Conservation (phyloP, 2,888 invertebrate genomes). For the Lottia scabra region DNA sequence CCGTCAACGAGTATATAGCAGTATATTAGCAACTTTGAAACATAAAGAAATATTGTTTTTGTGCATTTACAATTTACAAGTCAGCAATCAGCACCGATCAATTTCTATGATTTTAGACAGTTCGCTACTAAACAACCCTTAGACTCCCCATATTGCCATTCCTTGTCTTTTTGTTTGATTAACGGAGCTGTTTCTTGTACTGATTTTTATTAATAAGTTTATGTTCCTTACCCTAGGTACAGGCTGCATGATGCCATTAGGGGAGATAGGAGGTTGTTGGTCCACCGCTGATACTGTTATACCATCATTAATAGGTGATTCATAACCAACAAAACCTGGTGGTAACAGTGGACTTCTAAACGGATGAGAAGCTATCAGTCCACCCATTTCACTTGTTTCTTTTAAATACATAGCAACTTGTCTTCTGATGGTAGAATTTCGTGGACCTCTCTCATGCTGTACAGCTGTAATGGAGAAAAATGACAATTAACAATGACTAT, state of each 20-base stretch:
- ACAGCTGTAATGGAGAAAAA: conserved; percentile 80
- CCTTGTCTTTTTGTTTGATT: no score
- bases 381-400: conserved; percentile 69
- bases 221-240: conserved; percentile 69
- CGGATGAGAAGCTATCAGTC: conserved; percentile 49
- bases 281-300: conserved; percentile 56
- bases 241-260: conserved; percentile 63
- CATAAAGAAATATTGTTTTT: no score
- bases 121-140: no score
- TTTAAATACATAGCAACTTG: conserved; percentile 89
- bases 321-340: conserved; percentile 51
- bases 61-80: no score
- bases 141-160: no score
- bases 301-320: conserved; percentile 46
- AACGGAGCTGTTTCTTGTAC: no score
- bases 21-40: no score
- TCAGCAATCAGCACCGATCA: no score
- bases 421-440: conserved; percentile 92
- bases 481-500: no score
- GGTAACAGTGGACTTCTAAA: conserved; percentile 60
- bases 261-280: conserved; percentile 44
- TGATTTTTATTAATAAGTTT: no score
- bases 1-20: no score
- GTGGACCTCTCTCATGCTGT: conserved; percentile 96
- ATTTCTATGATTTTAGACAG: no score